Conservation (phyloP, 2,888 invertebrate species). For the Andrena haemorrhoa region DNA sequence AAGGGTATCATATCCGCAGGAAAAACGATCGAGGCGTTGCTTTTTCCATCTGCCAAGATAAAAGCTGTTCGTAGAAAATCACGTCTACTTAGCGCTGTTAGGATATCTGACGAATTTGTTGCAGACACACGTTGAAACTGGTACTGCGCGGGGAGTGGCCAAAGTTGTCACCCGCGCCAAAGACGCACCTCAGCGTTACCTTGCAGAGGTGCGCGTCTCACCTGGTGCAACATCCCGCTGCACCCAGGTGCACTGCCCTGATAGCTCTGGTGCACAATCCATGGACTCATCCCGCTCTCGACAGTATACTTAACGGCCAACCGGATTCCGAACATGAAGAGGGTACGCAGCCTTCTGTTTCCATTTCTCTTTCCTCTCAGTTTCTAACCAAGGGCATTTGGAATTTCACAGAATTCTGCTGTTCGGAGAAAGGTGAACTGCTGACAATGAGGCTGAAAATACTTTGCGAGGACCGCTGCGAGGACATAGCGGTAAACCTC, state of each 20-base stretch:
- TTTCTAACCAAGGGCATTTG: constrained; percentile 78
- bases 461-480: constrained; percentile 87
- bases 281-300: constrained; percentile 85
- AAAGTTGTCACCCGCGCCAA: constrained; percentile 84
- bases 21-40: background rate
- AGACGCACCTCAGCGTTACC: constrained; percentile 84
- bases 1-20: background rate
- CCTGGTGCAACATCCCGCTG: constrained; percentile 84
- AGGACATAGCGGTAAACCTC: constrained; percentile 88
- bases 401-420: constrained; percentile 86
- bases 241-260: constrained; percentile 87
- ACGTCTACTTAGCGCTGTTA: background rate
- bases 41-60: background rate
- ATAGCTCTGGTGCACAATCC: constrained; percentile 86
- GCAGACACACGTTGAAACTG: constrained; percentile 84
- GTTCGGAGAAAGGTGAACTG: constrained; percentile 87
- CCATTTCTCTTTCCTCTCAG: background rate
- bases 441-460: constrained; percentile 88
- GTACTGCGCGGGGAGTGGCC: constrained; percentile 87
- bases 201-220: constrained; percentile 85
- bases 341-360: constrained; percentile 75
- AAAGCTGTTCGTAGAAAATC: background rate
- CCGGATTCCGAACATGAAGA: constrained; percentile 84
- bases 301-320: constrained; percentile 84
- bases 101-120: constrained; percentile 43